Percentiles rank a stretch among this genome's conserved stretches.
phyloP scores from a whole-genome alignment of 35 echinoderm and acorn worm species.

The Chiridota heheva region DNA sequence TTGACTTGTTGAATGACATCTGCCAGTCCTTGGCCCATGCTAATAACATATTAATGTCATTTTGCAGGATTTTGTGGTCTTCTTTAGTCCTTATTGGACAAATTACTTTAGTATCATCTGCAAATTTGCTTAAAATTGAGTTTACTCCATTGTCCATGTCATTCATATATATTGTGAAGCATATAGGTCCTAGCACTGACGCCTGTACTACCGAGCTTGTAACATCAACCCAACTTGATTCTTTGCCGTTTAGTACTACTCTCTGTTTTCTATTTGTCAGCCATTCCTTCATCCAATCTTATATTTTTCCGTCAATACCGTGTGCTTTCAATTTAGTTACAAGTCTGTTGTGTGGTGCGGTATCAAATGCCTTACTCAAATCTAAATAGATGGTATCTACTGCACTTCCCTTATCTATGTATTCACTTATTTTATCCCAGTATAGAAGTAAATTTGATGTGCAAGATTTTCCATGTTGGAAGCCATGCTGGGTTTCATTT shows the following conservation, averaged over 20 bases:
- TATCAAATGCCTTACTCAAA: slow-evolving; percentile 30
- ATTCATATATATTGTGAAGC: slow-evolving; percentile 34
- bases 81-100: not conserved
- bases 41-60: too few species aligned
- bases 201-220: slow-evolving; percentile 47
- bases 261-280: slow-evolving; percentile 27
- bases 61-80: too few species aligned
- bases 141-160: too few species aligned
- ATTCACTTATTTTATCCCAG: not conserved
- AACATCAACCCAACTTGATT: slow-evolving; percentile 22
- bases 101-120: slow-evolving; percentile 51
- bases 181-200: slow-evolving; percentile 25
- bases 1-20: too few species aligned
- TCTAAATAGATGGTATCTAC: too few species aligned
- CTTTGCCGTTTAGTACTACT: slow-evolving; percentile 12
- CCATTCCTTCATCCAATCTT: slow-evolving; percentile 28
- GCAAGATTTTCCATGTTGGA: not conserved
- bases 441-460: slow-evolving; percentile 9
- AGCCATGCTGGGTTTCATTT: slow-evolving; percentile 15
- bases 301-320: slow-evolving; percentile 32
- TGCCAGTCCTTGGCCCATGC: too few species aligned
- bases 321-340: slow-evolving; percentile 31
- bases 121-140: slow-evolving; percentile 34
- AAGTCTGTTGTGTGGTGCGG: slow-evolving; percentile 22
- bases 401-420: too few species aligned